These are phyloP conservation scores for Leiothrix lutea DNA, from an alignment of 2,113 vertebrate species.

Conservation along the genomic window DNA sequence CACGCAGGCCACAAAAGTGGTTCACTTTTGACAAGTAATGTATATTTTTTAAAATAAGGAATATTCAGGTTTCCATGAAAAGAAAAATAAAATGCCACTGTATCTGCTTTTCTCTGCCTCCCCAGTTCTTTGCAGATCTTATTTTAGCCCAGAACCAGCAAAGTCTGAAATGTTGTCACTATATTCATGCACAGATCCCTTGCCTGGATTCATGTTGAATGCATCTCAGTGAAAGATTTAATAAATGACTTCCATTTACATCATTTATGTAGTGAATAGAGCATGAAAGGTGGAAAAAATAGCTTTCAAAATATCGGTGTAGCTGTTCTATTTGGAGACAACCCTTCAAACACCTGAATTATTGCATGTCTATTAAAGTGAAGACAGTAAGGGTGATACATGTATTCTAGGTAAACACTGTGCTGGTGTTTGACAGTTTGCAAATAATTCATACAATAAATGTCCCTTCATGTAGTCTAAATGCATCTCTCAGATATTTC, in stretches of 20 bases:
- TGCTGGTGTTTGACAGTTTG: background rate
- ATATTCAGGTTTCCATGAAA: background rate
- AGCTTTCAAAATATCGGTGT: background rate
- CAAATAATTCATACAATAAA: slow-evolving; percentile 33
- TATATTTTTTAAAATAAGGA: background rate
- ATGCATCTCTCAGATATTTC: slow-evolving; percentile 9
- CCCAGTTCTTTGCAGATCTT: background rate
- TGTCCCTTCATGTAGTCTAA: background rate
- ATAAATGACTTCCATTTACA: background rate
- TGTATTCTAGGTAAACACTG: slow-evolving; percentile 4
- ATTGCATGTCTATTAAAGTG: background rate
- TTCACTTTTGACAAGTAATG: background rate
- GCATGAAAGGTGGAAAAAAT: background rate
- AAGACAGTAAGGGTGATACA: background rate
- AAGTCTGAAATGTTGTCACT: background rate
- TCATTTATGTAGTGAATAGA: slow-evolving; percentile 14
- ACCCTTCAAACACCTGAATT: background rate
- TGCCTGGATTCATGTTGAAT: background rate
- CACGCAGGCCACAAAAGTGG: background rate
- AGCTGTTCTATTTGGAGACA: slow-evolving; percentile 16
- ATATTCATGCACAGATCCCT: background rate
- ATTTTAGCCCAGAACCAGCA: background rate
- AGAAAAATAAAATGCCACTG: background rate
- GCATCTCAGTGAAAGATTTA: slow-evolving; percentile 7
- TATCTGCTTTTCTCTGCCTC: background rate